Conservation (phyloP, 1,140 invertebrate genomes). For the Sinella curviseta region DNA sequence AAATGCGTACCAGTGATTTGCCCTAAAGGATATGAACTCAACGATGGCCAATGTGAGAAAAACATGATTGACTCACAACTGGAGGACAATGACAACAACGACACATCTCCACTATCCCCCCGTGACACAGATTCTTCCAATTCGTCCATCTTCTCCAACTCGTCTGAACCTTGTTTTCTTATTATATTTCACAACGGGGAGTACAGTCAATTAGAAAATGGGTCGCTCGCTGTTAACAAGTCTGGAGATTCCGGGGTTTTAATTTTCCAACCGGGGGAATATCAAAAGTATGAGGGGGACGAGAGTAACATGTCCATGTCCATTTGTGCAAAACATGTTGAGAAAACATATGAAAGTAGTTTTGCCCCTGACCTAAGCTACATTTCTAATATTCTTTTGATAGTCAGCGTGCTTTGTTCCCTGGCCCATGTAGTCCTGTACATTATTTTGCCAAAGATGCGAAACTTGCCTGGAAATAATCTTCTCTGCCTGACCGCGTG, state of each 20-base stretch:
- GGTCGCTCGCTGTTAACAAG: conserved; percentile 36
- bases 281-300: conserved; percentile 42
- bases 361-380: conserved; percentile 49
- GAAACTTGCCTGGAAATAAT: conserved; percentile 60
- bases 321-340: conserved; percentile 48
- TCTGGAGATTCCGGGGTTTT: not conserved
- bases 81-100: conserved; percentile 10
- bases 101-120: no score
- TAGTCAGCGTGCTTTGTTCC: conserved; percentile 55
- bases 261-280: conserved; percentile 41
- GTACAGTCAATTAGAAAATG: conserved; percentile 41
- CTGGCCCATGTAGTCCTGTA: conserved; percentile 57
- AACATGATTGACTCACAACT: not conserved
- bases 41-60: conserved; percentile 44
- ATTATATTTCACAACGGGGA: conserved; percentile 26
- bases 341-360: conserved; percentile 23
- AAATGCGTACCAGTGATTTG: conserved; percentile 49
- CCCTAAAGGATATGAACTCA: conserved; percentile 39
- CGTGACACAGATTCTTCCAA: not conserved
- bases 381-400: conserved; percentile 53
- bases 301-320: conserved; percentile 39
- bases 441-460: conserved; percentile 55
- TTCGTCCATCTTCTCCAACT: not conserved
- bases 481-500: conserved; percentile 58
- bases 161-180: conserved; percentile 18